These are phyloP conservation scores for Diadumene lineata DNA, from an alignment of 92 coral and sea anemone genomes.

Conservation along the genomic window DNA sequence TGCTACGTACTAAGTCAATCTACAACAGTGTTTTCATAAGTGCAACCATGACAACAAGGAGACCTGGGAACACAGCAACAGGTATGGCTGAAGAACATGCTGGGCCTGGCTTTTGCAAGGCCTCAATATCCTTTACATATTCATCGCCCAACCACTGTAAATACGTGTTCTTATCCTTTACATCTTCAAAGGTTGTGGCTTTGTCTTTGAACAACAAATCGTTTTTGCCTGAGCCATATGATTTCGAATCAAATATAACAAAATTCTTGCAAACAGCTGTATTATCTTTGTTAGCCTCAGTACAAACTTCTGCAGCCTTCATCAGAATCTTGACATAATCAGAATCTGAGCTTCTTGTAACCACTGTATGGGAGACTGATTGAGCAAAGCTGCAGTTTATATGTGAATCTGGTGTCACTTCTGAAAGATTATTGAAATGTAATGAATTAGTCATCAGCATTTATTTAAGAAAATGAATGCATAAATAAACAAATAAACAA, in stretches of 20 bases:
- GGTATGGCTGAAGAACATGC: background rate
- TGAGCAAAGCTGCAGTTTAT: constrained; percentile 30
- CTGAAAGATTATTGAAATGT: constrained; percentile 1
- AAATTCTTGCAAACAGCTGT: constrained; percentile 31
- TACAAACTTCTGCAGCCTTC: constrained; percentile 11
- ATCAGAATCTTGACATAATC: constrained; percentile 25
- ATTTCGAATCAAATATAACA: constrained; percentile 41
- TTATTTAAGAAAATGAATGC: background rate
- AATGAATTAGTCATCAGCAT: no score
- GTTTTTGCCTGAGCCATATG: constrained; percentile 9
- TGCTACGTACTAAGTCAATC: no score
- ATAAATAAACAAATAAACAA: no score
- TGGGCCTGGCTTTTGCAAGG: background rate
- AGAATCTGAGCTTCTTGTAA: constrained; percentile 18
- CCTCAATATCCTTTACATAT: background rate
- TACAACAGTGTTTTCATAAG: background rate
- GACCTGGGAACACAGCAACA: background rate
- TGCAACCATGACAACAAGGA: background rate
- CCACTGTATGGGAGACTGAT: constrained; percentile 51
- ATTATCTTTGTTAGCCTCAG: constrained; percentile 27
- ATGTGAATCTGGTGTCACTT: constrained; percentile 20
- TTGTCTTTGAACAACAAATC: constrained; percentile 51
- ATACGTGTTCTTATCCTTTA: constrained; percentile 12
- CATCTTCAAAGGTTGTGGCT: constrained; percentile 28
- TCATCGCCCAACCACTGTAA: constrained; percentile 25